Conservation (phyloP, 2,113 vertebrate species). For the Acrocephalus arundinaceus region DNA sequence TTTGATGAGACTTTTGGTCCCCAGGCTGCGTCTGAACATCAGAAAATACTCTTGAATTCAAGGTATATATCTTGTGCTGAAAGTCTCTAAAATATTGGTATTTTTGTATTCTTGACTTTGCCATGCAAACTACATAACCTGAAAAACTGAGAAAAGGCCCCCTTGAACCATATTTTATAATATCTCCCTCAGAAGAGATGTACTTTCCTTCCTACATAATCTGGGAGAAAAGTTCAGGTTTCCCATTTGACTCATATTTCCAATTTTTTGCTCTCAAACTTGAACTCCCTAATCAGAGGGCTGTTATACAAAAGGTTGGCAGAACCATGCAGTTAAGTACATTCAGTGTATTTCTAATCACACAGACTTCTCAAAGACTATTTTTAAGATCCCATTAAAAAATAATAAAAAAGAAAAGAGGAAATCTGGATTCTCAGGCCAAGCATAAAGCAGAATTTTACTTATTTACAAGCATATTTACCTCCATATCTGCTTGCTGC, state of each 20-base stretch:
- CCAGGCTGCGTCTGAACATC: background rate
- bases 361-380: background rate
- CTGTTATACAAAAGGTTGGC: background rate
- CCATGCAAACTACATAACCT: background rate
- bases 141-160: background rate
- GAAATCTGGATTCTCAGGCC: background rate
- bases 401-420: background rate
- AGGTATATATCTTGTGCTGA: background rate
- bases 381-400: background rate
- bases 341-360: background rate
- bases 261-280: background rate
- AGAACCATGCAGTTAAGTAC: background rate
- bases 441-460: background rate
- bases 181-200: background rate
- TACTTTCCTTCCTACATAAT: background rate
- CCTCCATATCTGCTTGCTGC: fast-evolving
- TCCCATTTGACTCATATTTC: background rate
- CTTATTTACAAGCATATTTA: background rate
- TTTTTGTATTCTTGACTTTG: background rate
- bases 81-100: background rate
- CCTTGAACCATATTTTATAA: background rate
- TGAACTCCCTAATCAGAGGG: background rate
- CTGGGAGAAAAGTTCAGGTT: background rate
- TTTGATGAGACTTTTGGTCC: background rate
- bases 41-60: background rate